Percentiles rank a stretch among this genome's conserved stretches.
Evolutionary conservation across 37 sponge, comb jelly and placozoan species (phyloP).

Genomic region (Diacarnus erythraeanus): DNA sequence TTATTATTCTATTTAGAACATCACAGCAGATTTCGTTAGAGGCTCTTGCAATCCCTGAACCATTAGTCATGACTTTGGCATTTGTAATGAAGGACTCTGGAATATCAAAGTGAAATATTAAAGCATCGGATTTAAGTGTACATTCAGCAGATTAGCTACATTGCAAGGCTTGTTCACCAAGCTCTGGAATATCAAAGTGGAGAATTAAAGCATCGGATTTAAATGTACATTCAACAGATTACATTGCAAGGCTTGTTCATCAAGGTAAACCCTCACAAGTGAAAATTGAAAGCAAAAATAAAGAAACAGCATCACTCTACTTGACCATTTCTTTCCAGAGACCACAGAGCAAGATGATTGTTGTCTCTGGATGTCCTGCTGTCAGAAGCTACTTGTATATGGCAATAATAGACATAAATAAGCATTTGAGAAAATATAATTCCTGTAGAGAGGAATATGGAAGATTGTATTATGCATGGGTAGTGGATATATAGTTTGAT

Average conservation of each 20-base stretch:
- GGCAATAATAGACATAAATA: no score
- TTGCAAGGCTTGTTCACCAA: not conserved
- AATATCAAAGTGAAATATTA: not conserved
- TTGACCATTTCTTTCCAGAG: no score
- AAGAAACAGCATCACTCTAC: no score
- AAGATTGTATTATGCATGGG: no score
- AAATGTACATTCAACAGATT: not conserved
- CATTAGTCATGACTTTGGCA: not conserved
- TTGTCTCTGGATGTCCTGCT: not conserved
- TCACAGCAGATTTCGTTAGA: not conserved
- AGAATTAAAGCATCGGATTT: not conserved
- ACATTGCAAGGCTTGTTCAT: not conserved
- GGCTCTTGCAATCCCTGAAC: not conserved
- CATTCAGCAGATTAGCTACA: not conserved
- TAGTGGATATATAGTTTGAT: no score
- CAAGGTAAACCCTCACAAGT: not conserved
- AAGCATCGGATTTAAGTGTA: not conserved
- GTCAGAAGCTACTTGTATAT: conserved; percentile 29
- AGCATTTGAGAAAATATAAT: no score
- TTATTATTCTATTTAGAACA: no score
- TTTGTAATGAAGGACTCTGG: not conserved
- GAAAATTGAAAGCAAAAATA: not conserved
- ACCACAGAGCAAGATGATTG: no score
- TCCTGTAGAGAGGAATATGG: no score
- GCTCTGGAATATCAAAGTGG: not conserved